phyloP scores from a whole-genome alignment of 2,113 vertebrate species.

The Aviceda subcristata region DNA sequence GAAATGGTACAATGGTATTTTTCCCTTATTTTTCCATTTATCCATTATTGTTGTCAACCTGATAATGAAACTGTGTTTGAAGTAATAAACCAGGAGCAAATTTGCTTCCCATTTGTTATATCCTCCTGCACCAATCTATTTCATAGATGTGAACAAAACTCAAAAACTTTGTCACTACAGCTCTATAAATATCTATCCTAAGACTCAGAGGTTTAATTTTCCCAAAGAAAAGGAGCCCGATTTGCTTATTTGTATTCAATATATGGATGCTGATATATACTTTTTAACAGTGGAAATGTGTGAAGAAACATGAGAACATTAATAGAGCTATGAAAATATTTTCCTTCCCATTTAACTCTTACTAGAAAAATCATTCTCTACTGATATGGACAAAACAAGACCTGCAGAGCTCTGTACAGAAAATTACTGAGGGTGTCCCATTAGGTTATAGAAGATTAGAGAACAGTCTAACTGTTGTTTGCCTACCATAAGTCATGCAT shows the following conservation, averaged over 20 bases:
- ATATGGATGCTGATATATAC: not conserved
- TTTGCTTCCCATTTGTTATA: not conserved
- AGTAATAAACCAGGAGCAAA: not conserved
- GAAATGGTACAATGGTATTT: not conserved
- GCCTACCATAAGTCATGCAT: not conserved
- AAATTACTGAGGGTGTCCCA: not conserved
- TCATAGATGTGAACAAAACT: not conserved
- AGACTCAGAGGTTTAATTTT: not conserved
- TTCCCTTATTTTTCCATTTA: not conserved
- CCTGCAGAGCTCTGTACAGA: not conserved
- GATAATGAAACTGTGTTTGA: not conserved
- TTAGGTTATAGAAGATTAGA: not conserved
- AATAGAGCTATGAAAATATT: not conserved
- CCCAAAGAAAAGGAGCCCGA: not conserved
- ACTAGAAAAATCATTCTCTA: not conserved
- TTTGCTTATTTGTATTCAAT: not conserved
- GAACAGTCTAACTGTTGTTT: not conserved
- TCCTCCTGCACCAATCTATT: not conserved
- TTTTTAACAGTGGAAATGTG: not conserved
- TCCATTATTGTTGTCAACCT: not conserved
- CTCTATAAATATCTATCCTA: not conserved
- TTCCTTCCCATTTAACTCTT: not conserved
- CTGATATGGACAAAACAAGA: not conserved
- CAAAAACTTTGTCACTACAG: not conserved
- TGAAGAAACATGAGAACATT: not conserved